A percentile compares a stretch with the other conserved stretches of the same genome.
Conservation (phyloP, 2,113 vertebrate species). For the Tyrannus savana region DNA sequence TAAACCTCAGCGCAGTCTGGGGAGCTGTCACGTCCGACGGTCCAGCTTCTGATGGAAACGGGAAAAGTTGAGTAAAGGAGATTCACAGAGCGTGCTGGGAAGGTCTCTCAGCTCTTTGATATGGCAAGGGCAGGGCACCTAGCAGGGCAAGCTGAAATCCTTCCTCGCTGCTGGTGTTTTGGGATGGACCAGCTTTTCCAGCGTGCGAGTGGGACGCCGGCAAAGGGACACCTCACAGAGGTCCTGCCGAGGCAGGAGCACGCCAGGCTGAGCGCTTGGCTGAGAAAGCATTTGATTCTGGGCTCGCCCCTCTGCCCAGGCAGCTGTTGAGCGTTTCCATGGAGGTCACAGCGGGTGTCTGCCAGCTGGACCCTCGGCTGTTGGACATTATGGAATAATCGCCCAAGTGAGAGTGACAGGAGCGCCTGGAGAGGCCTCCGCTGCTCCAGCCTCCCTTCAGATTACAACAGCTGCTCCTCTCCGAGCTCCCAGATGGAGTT, state of each 20-base stretch:
- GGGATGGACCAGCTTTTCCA: background rate
- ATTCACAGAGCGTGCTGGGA: background rate
- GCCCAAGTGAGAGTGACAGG: background rate
- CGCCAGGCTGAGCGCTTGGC: rapidly evolving
- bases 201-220: rapidly evolving
- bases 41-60: background rate
- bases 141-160: background rate
- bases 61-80: background rate
- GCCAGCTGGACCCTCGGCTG: background rate
- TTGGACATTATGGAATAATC: background rate
- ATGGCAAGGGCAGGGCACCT: background rate
- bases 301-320: background rate
- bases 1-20: background rate
- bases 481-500: background rate
- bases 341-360: background rate
- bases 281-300: background rate
- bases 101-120: background rate
- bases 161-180: background rate
- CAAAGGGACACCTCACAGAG: rapidly evolving
- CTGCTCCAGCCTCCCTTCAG: background rate
- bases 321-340: background rate
- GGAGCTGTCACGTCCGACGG: background rate
- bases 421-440: background rate
- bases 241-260: background rate
- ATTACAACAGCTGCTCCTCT: background rate